A percentile compares a stretch with the other conserved stretches of the same genome.
phyloP scores from a whole-genome alignment of 2,888 invertebrate genomes.

The Incurvaria masculella region DNA sequence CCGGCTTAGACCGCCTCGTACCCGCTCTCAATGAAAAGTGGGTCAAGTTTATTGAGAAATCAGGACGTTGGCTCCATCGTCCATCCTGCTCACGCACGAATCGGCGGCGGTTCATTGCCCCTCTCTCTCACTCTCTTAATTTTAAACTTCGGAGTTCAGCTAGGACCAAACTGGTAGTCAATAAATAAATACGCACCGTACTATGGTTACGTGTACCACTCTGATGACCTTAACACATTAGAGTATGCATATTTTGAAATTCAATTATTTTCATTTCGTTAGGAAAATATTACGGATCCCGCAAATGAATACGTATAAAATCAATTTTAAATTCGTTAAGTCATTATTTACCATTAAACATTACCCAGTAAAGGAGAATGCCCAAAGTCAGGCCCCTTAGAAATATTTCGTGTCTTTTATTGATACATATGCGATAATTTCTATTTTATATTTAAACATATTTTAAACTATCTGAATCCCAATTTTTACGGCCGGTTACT shows the following conservation, averaged over 20 bases:
- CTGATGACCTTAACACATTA: background rate
- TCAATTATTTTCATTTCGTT: no score
- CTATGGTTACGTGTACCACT: slow-evolving; percentile 18
- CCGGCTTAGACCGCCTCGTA: slow-evolving; percentile 16
- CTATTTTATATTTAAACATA: no score
- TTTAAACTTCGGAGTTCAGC: slow-evolving; percentile 5
- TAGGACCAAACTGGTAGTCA: slow-evolving; percentile 5
- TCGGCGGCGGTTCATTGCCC: slow-evolving; percentile 14
- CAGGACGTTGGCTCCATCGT: slow-evolving; percentile 44
- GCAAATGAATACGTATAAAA: no score
- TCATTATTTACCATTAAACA: no score
- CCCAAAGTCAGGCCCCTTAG: no score
- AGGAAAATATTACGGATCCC: no score
- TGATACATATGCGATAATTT: no score
- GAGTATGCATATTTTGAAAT: background rate
- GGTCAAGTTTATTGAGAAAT: slow-evolving; percentile 56
- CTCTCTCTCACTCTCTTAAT: slow-evolving; percentile 16
- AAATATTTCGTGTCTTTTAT: no score
- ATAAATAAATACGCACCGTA: slow-evolving; percentile 10
- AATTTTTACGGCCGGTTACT: no score
- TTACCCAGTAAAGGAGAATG: no score
- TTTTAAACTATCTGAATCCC: no score
- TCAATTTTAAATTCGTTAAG: no score
- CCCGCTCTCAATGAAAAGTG: slow-evolving; percentile 48
- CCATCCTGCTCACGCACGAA: slow-evolving; percentile 20